Evolutionary conservation across 1,140 invertebrate species (phyloP), one percentile per base, ranked within the genome.

Genomic region (Brachystomella parvula): DNA sequence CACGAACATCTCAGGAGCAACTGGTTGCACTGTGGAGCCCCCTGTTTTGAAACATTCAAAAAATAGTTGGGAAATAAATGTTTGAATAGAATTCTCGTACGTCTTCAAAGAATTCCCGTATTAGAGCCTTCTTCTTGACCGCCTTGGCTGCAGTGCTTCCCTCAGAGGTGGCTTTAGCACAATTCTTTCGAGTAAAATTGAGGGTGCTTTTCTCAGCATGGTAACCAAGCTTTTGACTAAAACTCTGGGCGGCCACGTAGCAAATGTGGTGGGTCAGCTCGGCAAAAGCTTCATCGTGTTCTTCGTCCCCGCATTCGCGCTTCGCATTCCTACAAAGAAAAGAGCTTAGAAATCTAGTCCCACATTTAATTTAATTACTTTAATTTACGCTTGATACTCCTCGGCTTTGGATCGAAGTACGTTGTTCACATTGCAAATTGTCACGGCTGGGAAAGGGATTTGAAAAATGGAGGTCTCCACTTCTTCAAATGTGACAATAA

Each of bases 401-500:
- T 71, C 61, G 24, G 69, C 69, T 39, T 68, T 70, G n/a, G 58
- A 67, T 24, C 62, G 62, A 29, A 63, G 58, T 17, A 73, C 65
- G 32, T 67, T 69, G 59, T 73, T 73, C 56, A 73, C 63, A 31
- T 73, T 73, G 31, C 72, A 72, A 44, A 70, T 67, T 3, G 72
- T 74, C 1, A 74, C 53, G 1, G 72, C 72, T 3, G 72, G 72
- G 39, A 74, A 74, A 12, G 71, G 70, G 26, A 74, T 68, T 44
- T 66, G 39, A 26, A 64, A 33, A 47, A 71, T 68, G 28, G 26
- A 60, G 19, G 66, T 71, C 32, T 67, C 69, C 35, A 53, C 61
- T 15, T 68, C 62, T 28, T 80, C 79, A 69, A 84, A 83, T 64
- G 82, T 82, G 0, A 84, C 81, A 21, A 84, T 81, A 0, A 84